Evolutionary conservation across 23 tunicate species (phyloP).

Genomic region (Corella eumyota): DNA sequence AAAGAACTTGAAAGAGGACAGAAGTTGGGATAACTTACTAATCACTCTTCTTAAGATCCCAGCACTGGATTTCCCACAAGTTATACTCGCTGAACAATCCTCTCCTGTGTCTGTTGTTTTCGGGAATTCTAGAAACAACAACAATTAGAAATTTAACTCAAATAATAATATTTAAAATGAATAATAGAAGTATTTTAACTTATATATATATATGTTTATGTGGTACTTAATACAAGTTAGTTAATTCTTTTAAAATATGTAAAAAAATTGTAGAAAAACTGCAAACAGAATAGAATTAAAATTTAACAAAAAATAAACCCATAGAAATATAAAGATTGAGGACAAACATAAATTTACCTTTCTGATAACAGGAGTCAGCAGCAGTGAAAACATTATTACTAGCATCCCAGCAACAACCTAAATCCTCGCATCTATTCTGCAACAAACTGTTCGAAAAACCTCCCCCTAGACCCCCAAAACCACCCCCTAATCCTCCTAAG

Average conservation of each 20-base stretch:
- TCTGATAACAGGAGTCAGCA: conserved; percentile 19
- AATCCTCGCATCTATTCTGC: conserved; percentile 27
- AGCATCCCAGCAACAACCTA: conserved; percentile 72
- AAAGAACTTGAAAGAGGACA: neutral
- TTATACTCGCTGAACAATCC: conserved; percentile 11
- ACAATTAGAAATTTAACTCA: neutral
- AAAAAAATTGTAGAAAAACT: too few relatives aligned
- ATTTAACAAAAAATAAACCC: too few relatives aligned
- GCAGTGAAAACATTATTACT: conserved; percentile 11
- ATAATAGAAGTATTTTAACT: too few relatives aligned
- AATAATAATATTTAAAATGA: too few relatives aligned
- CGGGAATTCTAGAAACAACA: conserved; percentile 16
- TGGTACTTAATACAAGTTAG: too few relatives aligned
- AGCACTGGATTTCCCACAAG: conserved; percentile 20
- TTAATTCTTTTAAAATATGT: too few relatives aligned
- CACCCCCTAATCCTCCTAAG: neutral
- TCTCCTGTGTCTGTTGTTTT: neutral
- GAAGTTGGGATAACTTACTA: conserved; percentile 18
- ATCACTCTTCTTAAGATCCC: conserved; percentile 28
- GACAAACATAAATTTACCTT: conserved; percentile 33
- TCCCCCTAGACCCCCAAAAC: conserved; percentile 17
- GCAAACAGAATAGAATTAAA: too few relatives aligned
- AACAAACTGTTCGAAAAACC: conserved; percentile 11
- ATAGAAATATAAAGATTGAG: too few relatives aligned
- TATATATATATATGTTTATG: too few relatives aligned